Conservation (phyloP, 2,113 vertebrate genomes). For the Periophthalmodon schlosseri region DNA sequence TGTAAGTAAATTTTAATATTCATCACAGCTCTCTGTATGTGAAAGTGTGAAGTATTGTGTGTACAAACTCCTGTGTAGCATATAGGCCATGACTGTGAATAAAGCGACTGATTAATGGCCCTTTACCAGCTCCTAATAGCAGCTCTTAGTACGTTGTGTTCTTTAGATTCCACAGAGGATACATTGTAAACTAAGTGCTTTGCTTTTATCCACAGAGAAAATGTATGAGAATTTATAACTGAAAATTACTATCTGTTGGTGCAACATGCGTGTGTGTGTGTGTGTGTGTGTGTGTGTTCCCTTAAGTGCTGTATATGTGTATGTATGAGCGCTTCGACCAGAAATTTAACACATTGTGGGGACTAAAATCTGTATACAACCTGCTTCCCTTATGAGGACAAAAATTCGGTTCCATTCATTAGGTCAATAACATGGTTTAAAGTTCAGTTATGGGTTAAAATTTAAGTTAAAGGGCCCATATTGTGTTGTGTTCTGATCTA, state of each 20-base stretch:
- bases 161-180: constrained; percentile 2
- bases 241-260: constrained; percentile 24
- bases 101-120: not conserved
- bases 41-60: not conserved
- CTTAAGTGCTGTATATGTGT: constrained; percentile 10
- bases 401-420: too few relatives aligned
- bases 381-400: too few relatives aligned
- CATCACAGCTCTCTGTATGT: not conserved
- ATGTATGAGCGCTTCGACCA: constrained; percentile 7
- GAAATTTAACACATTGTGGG: too few relatives aligned
- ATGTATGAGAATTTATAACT: constrained; percentile 34
- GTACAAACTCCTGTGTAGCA: not conserved
- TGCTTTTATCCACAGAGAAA: constrained; percentile 9
- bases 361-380: too few relatives aligned
- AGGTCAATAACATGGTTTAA: too few relatives aligned
- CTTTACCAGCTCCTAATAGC: constrained; percentile 1
- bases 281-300: constrained; percentile 31
- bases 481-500: too few relatives aligned
- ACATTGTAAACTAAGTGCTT: constrained; percentile 16
- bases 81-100: constrained; percentile 18
- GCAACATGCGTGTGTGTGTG: constrained; percentile 31
- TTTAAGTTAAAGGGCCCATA: too few relatives aligned
- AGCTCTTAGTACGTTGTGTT: not conserved
- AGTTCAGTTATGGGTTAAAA: too few relatives aligned
- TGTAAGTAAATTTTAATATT: not conserved